Evolutionary conservation across 2,113 vertebrate genomes (phyloP), one percentile per base, ranked within the genome.

Genomic region (Platichthys stellatus): DNA sequence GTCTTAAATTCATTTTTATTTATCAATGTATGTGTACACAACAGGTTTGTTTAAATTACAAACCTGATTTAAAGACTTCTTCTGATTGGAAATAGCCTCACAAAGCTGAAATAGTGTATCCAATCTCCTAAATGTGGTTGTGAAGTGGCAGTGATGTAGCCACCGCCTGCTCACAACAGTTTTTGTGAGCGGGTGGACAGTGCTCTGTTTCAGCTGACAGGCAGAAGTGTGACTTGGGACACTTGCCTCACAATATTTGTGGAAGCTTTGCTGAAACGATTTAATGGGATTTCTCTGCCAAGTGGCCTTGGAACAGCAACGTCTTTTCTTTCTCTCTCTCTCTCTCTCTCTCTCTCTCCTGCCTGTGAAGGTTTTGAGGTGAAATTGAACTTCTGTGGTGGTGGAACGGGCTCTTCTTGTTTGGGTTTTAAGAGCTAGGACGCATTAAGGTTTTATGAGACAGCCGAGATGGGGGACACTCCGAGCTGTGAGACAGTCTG

Each of bases 361-460:
- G 31, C 57, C 47, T 40, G 61, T 58, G 75, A 76, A 64, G 68
- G 51, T 78, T 84, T 66, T 69, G 23, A 35, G 59, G 26, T 78
- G 82, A 84, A 88, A 88, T 76, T 85, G 83, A 90, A 92, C 84
- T 75, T 74, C 62, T 79, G 77, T 75, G 56, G 45, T 74, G 77
- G 54, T 76, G 83, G 83, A 89, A 89, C 78, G 82, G 74, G 53
- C 76, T 89, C 82, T 71, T 62, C 67, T 76, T 82, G 85, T 90
- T 68, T 76, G 69, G 57, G 83, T 89, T 89, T 93, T 86, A 90
- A 88, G 83, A 91, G 86, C 83, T 81, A 66, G 74, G 65, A 73
- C 18, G 53, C 85, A 92, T 92, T 66, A 91, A 84, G 80, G 76
- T 90, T 93, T 92, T 80, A 89, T 92, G 84, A 89, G 80, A 82